Evolutionary conservation across 2,113 vertebrate species (phyloP).

Genomic region (Bothrops jararaca): DNA sequence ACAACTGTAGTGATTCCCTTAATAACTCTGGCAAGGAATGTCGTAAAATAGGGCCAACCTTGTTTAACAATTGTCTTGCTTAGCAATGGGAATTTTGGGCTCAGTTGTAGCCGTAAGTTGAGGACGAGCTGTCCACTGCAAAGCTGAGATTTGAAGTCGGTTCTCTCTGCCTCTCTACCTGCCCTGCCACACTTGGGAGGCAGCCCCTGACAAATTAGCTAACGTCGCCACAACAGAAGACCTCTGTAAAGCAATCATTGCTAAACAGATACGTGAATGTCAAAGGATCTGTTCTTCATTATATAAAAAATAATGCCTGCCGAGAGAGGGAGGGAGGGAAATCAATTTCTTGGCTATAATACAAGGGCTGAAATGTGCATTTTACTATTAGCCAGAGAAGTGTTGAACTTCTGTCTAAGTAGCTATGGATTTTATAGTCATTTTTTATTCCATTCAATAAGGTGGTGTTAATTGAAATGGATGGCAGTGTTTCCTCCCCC

Average conservation of each 20-base stretch:
- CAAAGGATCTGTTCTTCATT: not conserved
- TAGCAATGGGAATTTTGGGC: not conserved
- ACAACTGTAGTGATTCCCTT: too few relatives aligned
- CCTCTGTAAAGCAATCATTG: not conserved
- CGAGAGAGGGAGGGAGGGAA: conserved; percentile 16
- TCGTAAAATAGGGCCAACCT: not conserved
- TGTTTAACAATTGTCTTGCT: not conserved
- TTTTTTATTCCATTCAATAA: conserved; percentile 48
- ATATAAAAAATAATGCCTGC: not conserved
- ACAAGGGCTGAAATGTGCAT: conserved; percentile 25
- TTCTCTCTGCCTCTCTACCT: not conserved
- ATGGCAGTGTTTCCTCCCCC: not conserved
- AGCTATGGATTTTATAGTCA: conserved; percentile 41
- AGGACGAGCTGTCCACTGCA: not conserved
- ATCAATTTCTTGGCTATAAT: conserved; percentile 41
- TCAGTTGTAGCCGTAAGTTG: not conserved
- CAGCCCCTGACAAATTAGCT: not conserved
- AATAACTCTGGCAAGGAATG: too few relatives aligned
- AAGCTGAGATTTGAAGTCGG: not conserved
- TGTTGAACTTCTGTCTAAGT: conserved; percentile 44
- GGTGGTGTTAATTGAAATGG: conserved; percentile 19
- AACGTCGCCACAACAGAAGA: not conserved
- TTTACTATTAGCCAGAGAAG: conserved; percentile 36
- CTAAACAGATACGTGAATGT: not conserved
- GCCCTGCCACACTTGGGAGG: not conserved